Percentiles rank a stretch among this genome's conserved stretches.
phyloP scores from a whole-genome alignment of 2,888 invertebrate species.

The Ariolimax columbianus region DNA sequence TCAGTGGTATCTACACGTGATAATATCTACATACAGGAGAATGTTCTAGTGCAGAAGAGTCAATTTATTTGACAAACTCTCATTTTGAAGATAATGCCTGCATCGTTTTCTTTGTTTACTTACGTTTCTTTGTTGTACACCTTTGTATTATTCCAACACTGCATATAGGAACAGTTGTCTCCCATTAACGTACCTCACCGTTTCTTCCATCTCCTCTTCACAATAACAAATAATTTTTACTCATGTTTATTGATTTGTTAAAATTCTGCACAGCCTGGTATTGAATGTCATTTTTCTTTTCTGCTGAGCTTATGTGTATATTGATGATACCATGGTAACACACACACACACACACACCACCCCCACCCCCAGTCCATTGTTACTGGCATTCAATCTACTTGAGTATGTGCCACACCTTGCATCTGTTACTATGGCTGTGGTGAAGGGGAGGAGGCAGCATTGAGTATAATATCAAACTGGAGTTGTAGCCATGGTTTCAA shows the following conservation, averaged over 20 bases:
- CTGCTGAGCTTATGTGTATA: constrained; percentile 23
- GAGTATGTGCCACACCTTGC: not conserved
- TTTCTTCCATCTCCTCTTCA: not conserved
- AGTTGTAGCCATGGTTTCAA: not conserved
- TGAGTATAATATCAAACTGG: not conserved
- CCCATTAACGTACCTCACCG: not conserved
- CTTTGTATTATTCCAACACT: too few relatives aligned
- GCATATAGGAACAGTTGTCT: not conserved
- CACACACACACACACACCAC: too few relatives aligned
- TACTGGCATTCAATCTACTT: not conserved
- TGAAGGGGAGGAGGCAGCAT: not conserved
- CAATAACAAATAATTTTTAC: not conserved
- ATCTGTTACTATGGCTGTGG: not conserved
- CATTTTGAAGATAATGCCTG: too few relatives aligned
- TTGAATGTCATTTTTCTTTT: not conserved
- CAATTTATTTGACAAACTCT: too few relatives aligned
- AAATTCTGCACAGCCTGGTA: not conserved
- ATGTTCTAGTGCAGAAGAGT: too few relatives aligned
- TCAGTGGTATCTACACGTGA: too few relatives aligned
- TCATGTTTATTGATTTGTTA: constrained; percentile 16
- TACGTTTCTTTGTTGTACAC: too few relatives aligned
- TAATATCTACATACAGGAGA: too few relatives aligned
- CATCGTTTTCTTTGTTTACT: too few relatives aligned
- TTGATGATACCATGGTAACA: constrained; percentile 42
- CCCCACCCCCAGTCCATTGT: not conserved